phyloP scores from a whole-genome alignment of 2,888 invertebrate genomes.

The Nephrotoma appendiculata region DNA sequence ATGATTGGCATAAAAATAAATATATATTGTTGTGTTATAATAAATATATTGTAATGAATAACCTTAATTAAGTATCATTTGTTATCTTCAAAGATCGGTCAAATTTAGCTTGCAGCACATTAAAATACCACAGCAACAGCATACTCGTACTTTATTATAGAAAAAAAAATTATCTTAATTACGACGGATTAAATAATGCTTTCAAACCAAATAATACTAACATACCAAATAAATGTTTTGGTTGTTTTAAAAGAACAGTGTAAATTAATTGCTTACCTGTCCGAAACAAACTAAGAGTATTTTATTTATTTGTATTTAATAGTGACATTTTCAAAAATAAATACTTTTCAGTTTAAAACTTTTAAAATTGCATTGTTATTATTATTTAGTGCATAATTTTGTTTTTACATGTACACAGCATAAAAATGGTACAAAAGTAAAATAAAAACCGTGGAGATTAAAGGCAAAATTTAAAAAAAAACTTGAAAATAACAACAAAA shows the following conservation, averaged over 20 bases:
- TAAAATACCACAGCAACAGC: neutral
- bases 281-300: neutral
- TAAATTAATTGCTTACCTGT: neutral
- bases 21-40: neutral
- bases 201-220: neutral
- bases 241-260: neutral
- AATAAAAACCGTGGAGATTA: neutral
- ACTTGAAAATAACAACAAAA: neutral
- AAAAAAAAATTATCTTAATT: neutral
- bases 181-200: neutral
- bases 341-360: neutral
- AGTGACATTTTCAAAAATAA: neutral
- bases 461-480: neutral
- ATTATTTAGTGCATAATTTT: neutral
- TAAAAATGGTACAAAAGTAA: neutral
- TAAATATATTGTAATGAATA: neutral
- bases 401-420: neutral
- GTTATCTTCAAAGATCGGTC: neutral
- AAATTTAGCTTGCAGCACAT: neutral
- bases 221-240: neutral
- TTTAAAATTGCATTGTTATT: neutral
- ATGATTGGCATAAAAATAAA: neutral
- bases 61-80: constrained; percentile 1
- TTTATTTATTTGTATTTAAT: neutral
- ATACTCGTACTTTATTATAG: neutral